Evolutionary conservation across 2,797 vertebrate species (phyloP), one percentile per base, ranked within the genome.

Genomic region (Lepidocolaptes lacrymiger): DNA sequence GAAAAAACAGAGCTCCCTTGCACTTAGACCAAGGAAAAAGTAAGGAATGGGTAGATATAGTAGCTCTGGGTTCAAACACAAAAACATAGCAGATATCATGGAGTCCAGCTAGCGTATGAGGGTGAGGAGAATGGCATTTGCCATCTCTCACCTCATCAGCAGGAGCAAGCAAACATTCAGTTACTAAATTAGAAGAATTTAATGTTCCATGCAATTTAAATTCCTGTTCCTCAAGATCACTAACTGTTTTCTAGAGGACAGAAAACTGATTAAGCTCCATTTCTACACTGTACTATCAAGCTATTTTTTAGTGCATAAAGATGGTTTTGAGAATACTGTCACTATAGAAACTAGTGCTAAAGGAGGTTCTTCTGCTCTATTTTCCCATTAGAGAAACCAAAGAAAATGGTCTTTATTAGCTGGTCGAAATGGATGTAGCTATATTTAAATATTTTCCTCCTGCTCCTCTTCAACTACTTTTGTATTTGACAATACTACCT

Each of bases 321-420:
- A 91, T 63, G 79, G 86, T 88, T 94, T 92, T 92, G 90, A 93
- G 78, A 39, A 59, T 82, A 74, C 27, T 83, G 93, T 97, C 91
- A 96, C 96, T 96, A 97, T 93, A 97, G 96, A 95, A 97, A 96
- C 95, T 85, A 83, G 28, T 41, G 36, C 21, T 74, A 89, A 87
- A 89, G 89, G 68, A 93, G 88, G 62, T 63, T 66, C 39, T 68
- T 85, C 78, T 69, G n/a, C 51, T 95, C 32, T 80, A 17, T 91
- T 88, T 95, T 87, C 56, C 63, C 79, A 67, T 32, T 85, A 75
- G 22, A 79, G 59, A 87, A 87, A 83, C 26, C n/a, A 79, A 93
- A 77, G 30, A 49, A 93, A 90, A 88, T 21, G 23, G 2, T 75
- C 34, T 78, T 91, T 91, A 71, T 78, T 86, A 92, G n/a, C 22